These are phyloP conservation scores for Micoletzkya japonica DNA, from an alignment of 2,888 invertebrate species.

Conservation along the genomic window DNA sequence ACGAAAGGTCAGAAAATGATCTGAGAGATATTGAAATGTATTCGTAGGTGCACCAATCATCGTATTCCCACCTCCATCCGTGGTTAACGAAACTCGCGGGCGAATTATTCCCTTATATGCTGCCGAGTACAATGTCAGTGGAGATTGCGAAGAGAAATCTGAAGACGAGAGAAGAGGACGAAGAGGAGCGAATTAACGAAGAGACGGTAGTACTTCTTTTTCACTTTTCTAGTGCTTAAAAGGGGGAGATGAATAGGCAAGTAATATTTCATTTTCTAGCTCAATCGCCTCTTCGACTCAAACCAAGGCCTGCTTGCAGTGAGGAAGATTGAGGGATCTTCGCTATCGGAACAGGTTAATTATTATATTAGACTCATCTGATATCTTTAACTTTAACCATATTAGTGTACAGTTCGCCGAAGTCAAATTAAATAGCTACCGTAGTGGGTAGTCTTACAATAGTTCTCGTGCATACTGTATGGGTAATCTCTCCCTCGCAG, in stretches of 20 bases:
- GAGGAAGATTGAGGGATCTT: constrained; percentile 3
- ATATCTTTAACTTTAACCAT: background rate
- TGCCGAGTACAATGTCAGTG: constrained; percentile 39
- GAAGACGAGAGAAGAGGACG: constrained; percentile 5
- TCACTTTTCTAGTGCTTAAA: background rate
- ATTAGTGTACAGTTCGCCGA: too few species aligned
- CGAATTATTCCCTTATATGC: constrained; percentile 39
- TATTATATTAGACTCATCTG: background rate
- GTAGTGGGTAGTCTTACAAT: too few species aligned
- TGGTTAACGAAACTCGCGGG: constrained; percentile 13
- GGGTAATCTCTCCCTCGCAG: background rate
- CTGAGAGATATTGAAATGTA: background rate
- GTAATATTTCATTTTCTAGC: background rate
- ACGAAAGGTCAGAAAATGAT: too few species aligned
- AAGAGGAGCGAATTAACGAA: background rate
- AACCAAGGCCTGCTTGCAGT: constrained; percentile 1
- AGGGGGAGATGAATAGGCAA: too few species aligned
- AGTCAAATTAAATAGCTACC: too few species aligned
- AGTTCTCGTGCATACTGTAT: too few species aligned
- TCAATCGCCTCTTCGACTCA: background rate
- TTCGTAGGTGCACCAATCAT: background rate
- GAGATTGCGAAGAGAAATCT: constrained; percentile 27
- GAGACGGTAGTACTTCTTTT: background rate
- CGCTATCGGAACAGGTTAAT: constrained; percentile 22
- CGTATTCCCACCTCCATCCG: background rate